A percentile compares a stretch with the other conserved stretches of the same genome.
Conservation (phyloP, 2,113 vertebrate species). For the Rallus limicola region DNA sequence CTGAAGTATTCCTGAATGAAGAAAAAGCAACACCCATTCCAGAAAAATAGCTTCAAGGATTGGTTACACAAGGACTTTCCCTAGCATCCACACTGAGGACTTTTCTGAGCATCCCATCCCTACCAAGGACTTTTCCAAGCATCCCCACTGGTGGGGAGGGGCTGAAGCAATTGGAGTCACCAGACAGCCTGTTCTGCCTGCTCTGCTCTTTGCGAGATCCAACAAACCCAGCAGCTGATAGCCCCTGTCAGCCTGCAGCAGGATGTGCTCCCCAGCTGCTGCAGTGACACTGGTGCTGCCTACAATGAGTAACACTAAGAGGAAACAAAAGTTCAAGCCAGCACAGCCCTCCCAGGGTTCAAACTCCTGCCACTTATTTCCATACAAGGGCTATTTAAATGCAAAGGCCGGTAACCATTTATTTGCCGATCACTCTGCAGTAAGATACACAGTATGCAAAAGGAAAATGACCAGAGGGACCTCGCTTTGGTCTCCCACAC, state of each 20-base stretch:
- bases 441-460: not conserved
- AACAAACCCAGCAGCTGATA: not conserved
- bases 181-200: not conserved
- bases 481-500: not conserved
- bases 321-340: not conserved
- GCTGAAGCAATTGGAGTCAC: not conserved
- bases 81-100: not conserved
- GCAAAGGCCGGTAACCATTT: not conserved
- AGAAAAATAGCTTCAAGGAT: not conserved
- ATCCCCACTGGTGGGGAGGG: not conserved
- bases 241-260: not conserved
- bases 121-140: not conserved
- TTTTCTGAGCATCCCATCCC: not conserved
- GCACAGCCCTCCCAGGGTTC: not conserved
- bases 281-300: not conserved
- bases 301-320: not conserved
- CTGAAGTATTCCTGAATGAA: not conserved
- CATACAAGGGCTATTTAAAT: not conserved
- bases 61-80: rapidly evolving
- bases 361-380: not conserved
- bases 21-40: not conserved
- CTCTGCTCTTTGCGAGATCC: not conserved
- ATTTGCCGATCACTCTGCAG: not conserved
- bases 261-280: not conserved
- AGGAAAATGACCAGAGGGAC: not conserved